Percentiles rank a stretch among this genome's conserved stretches.
phyloP scores from a whole-genome alignment of 2,888 invertebrate species.

The Meiosimyza decipiens region DNA sequence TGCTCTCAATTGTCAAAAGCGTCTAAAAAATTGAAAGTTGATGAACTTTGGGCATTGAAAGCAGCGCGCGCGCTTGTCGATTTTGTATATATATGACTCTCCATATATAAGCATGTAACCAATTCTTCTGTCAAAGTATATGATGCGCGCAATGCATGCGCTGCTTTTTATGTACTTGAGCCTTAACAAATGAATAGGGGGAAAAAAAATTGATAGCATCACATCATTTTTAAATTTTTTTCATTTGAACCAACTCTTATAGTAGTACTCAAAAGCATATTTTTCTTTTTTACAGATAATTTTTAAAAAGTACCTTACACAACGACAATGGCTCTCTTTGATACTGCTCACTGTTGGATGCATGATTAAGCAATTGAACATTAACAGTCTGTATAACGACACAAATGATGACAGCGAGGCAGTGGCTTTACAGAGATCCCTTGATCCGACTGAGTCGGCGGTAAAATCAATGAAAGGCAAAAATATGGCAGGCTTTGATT shows the following conservation, averaged over 20 bases:
- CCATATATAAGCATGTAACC: too few relatives aligned
- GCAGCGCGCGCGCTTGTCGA: too few relatives aligned
- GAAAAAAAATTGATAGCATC: too few relatives aligned
- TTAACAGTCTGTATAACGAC: constrained; percentile 57
- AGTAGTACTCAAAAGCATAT: neutral
- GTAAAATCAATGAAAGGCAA: constrained; percentile 46
- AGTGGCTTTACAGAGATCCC: constrained; percentile 44
- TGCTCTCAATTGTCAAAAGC: too few relatives aligned
- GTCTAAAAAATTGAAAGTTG: too few relatives aligned
- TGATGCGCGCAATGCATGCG: too few relatives aligned
- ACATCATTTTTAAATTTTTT: too few relatives aligned
- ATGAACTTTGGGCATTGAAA: too few relatives aligned
- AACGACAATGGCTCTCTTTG: constrained; percentile 90
- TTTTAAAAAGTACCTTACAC: constrained; percentile 83
- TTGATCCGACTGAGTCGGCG: neutral
- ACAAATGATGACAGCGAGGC: constrained; percentile 51
- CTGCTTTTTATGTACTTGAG: too few relatives aligned
- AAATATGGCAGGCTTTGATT: constrained; percentile 66
- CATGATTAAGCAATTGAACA: constrained; percentile 86
- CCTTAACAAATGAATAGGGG: too few relatives aligned
- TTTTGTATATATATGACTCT: too few relatives aligned
- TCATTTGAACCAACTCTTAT: neutral
- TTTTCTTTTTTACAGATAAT: constrained; percentile 73
- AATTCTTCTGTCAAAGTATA: too few relatives aligned
- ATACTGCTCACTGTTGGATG: constrained; percentile 87